Conservation (phyloP, 2,113 vertebrate genomes). For the Dasypus novemcinctus region DNA sequence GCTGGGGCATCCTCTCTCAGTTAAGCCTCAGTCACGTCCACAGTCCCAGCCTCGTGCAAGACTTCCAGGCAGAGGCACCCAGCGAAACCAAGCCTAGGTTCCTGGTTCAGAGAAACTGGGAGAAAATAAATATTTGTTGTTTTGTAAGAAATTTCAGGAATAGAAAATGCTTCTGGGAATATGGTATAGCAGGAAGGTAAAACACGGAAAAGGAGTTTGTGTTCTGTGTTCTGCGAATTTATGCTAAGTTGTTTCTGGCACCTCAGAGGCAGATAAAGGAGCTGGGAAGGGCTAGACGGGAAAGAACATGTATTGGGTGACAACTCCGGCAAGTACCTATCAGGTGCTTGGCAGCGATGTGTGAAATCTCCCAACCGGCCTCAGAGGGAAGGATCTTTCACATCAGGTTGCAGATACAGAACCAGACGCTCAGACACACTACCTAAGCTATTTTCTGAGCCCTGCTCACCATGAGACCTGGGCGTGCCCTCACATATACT, state of each 20-base stretch:
- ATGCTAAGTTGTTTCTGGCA: background rate
- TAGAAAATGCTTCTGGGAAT: background rate
- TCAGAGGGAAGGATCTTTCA: background rate
- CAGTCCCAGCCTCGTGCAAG: too few relatives aligned
- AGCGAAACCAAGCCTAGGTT: too few relatives aligned
- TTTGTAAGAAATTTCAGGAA: background rate
- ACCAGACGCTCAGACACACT: background rate
- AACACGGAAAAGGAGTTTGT: background rate
- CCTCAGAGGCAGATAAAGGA: background rate
- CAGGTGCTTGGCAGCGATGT: fast-evolving
- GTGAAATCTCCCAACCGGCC: background rate
- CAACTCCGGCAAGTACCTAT: fast-evolving
- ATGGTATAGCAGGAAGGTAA: background rate
- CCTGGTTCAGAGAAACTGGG: too few relatives aligned
- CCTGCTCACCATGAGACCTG: background rate
- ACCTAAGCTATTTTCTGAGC: background rate
- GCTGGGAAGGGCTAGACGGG: background rate
- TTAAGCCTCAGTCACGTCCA: too few relatives aligned
- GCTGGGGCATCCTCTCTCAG: too few relatives aligned
- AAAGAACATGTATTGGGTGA: background rate
- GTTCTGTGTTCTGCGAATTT: background rate
- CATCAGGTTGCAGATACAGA: fast-evolving
- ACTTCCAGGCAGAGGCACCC: too few relatives aligned
- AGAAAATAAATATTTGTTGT: too few relatives aligned
- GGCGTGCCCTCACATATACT: background rate